Evolutionary conservation across 2,113 vertebrate genomes (phyloP).

Genomic region (Gracilinanus agilis): DNA sequence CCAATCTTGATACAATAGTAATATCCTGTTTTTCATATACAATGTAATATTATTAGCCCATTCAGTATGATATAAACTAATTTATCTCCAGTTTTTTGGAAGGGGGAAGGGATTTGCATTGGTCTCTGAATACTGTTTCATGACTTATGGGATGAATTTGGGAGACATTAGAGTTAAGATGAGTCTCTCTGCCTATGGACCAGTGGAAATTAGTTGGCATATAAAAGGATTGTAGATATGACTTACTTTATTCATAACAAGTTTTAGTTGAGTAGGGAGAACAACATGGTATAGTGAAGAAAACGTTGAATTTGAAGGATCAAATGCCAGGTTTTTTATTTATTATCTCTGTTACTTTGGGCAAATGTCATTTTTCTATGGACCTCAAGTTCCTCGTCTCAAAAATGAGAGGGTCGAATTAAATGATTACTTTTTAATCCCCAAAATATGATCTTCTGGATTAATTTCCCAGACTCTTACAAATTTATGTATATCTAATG

Average conservation of each 20-base stretch:
- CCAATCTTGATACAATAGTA: not conserved
- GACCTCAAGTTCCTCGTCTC: not conserved
- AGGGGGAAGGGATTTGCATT: not conserved
- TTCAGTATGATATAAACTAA: not conserved
- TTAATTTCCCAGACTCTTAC: not conserved
- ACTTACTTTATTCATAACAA: not conserved
- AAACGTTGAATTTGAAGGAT: not conserved
- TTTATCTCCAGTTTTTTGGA: not conserved
- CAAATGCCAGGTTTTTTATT: not conserved
- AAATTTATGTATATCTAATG: not conserved
- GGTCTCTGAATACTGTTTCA: not conserved
- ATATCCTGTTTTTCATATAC: not conserved
- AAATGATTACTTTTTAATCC: not conserved
- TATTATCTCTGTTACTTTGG: not conserved
- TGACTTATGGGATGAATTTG: not conserved
- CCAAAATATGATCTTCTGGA: not conserved
- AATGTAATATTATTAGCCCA: not conserved
- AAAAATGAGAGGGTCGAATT: not conserved
- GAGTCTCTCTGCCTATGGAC: not conserved
- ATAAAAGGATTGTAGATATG: not conserved
- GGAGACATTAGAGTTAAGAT: not conserved
- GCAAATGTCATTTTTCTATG: not conserved
- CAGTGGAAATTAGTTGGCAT: not conserved
- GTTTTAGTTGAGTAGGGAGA: not conserved
- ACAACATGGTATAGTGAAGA: not conserved